A percentile compares a stretch with the other conserved stretches of the same genome.
These are phyloP conservation scores for Oxycera nigricornis DNA, from an alignment of 2,888 invertebrate genomes.

Conservation along the genomic window DNA sequence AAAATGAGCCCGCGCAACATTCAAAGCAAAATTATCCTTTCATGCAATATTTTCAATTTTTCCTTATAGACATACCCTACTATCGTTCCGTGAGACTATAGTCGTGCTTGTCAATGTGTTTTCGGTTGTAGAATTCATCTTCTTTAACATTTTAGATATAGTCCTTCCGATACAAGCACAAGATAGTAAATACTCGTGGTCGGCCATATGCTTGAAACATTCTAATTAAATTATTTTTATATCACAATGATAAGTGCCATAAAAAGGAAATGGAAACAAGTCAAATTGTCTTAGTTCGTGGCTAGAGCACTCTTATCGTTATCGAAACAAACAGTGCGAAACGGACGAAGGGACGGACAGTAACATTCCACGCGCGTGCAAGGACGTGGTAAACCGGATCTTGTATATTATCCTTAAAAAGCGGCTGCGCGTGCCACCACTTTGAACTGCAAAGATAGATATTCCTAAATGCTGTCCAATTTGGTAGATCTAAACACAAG, in stretches of 20 bases:
- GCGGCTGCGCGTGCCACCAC: slow-evolving; percentile 44
- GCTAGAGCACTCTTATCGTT: background rate
- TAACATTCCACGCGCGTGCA: background rate
- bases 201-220: slow-evolving; percentile 38
- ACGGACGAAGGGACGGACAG: slow-evolving; percentile 9
- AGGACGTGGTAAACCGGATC: slow-evolving; percentile 38
- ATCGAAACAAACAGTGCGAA: slow-evolving; percentile 24
- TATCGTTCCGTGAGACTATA: too few relatives aligned
- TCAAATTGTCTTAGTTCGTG: too few relatives aligned
- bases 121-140: background rate
- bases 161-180: slow-evolving; percentile 1
- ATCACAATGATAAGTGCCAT: slow-evolving; percentile 33
- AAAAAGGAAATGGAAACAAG: slow-evolving; percentile 21
- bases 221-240: slow-evolving; percentile 43
- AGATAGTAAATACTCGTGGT: slow-evolving; percentile 32
- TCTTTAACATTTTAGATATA: slow-evolving; percentile 26
- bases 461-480: slow-evolving; percentile 36
- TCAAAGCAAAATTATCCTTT: background rate
- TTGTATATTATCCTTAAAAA: slow-evolving; percentile 38
- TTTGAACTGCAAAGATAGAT: slow-evolving; percentile 36
- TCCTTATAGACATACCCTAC: too few relatives aligned
- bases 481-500: slow-evolving; percentile 36
- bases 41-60: background rate
- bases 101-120: too few relatives aligned
- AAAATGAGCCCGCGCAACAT: too few relatives aligned